Percentiles rank a stretch among this genome's conserved stretches.
Conservation (phyloP, 1,140 invertebrate genomes). For the Drosophila prosaltans region DNA sequence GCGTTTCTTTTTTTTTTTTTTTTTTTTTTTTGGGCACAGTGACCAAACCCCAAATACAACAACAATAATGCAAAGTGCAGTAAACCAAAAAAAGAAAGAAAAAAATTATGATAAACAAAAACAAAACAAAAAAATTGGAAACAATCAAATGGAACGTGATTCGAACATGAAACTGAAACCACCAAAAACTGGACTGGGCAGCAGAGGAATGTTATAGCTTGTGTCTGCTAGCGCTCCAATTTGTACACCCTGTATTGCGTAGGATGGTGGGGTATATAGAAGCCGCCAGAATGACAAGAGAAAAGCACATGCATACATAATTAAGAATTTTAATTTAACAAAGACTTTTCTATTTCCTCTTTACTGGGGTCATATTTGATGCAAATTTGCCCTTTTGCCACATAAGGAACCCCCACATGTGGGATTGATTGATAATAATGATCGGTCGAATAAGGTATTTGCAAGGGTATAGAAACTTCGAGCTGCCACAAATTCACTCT, state of each 20-base stretch:
- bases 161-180: constrained; percentile 53
- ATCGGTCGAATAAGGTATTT: background rate
- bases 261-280: constrained; percentile 15
- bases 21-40: constrained; percentile 64
- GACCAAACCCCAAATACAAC: constrained; percentile 61
- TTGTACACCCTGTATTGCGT: constrained; percentile 25
- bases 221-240: constrained; percentile 58
- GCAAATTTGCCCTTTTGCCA: no score
- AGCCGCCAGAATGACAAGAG: no score
- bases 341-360: no score
- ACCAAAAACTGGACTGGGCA: constrained; percentile 54
- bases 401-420: no score
- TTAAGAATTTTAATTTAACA: no score
- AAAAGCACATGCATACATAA: no score
- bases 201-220: constrained; percentile 42
- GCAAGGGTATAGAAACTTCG: background rate
- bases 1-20: constrained; percentile 18
- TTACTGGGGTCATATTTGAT: no score
- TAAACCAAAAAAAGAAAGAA: constrained; percentile 42
- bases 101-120: constrained; percentile 55
- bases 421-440: background rate
- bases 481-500: background rate
- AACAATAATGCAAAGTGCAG: constrained; percentile 70
- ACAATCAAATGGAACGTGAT: constrained; percentile 65
- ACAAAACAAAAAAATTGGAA: constrained; percentile 51